Conservation (phyloP, 2,113 vertebrate species). For the Ochotona princeps region DNA sequence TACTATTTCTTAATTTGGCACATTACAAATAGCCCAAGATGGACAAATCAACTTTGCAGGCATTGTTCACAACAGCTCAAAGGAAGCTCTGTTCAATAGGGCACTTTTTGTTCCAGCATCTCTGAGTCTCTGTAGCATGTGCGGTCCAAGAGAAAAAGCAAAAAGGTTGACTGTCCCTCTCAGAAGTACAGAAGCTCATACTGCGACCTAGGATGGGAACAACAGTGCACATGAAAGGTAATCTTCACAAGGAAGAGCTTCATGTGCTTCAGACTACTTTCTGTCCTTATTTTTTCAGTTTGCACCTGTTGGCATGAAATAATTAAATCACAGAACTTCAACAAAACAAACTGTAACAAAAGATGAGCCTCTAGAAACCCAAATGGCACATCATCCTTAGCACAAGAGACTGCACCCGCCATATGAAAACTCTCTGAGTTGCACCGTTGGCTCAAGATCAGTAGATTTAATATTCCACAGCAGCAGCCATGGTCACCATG, state of each 20-base stretch:
- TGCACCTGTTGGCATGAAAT: constrained; percentile 38
- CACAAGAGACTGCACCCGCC: constrained; percentile 70
- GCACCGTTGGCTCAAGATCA: constrained; percentile 89
- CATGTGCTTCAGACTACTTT: constrained; percentile 89
- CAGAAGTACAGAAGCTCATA: background rate
- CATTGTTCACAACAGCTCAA: constrained; percentile 68
- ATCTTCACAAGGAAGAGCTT: constrained; percentile 91
- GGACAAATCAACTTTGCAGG: constrained; percentile 4
- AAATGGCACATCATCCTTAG: constrained; percentile 84
- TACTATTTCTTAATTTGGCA: background rate
- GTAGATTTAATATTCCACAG: constrained; percentile 87
- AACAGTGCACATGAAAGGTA: constrained; percentile 80
- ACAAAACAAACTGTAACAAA: constrained; percentile 47
- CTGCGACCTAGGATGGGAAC: background rate
- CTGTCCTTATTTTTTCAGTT: constrained; percentile 73
- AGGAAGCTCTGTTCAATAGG: constrained; percentile 60
- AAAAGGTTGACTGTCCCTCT: constrained; percentile 7
- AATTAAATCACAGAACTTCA: constrained; percentile 72
- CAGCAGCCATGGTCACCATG: constrained; percentile 81
- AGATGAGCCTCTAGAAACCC: constrained; percentile 80
- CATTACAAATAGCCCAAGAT: constrained; percentile 51
- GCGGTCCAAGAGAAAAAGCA: constrained; percentile 85
- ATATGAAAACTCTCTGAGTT: constrained; percentile 83
- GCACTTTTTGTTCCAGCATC: constrained; percentile 82
- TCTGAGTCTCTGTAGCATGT: constrained; percentile 89